A percentile compares a stretch with the other conserved stretches of the same genome.
These are phyloP conservation scores for Drosophila aldrichi DNA, from an alignment of 2,888 invertebrate genomes.

Conservation along the genomic window DNA sequence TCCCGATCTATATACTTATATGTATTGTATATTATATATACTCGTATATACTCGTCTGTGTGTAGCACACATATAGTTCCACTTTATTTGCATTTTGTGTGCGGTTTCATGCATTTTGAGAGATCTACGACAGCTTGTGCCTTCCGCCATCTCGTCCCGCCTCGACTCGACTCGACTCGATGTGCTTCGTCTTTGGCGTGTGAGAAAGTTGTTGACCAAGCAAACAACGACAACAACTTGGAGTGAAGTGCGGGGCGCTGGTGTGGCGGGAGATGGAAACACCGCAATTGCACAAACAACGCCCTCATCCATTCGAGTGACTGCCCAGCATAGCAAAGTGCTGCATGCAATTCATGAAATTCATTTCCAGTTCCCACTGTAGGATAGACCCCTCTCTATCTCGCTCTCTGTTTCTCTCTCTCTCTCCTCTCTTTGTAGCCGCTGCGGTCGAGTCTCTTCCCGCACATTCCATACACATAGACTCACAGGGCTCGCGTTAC, in stretches of 20 bases:
- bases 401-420: neutral
- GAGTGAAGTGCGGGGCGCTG: neutral
- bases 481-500: conserved; percentile 53
- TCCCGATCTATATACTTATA: conserved; percentile 36
- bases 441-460: conserved; percentile 38
- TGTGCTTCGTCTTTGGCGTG: conserved; percentile 22
- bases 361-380: conserved; percentile 36
- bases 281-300: conserved; percentile 30
- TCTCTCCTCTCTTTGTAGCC: neutral
- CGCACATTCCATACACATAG: conserved; percentile 61
- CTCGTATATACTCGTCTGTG: neutral
- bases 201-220: conserved; percentile 53
- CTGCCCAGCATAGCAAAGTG: conserved; percentile 23
- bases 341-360: conserved; percentile 42
- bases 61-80: conserved; percentile 31
- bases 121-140: conserved; percentile 21
- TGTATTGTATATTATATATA: neutral
- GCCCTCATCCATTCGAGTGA: conserved; percentile 54
- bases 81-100: conserved; percentile 56
- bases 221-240: neutral
- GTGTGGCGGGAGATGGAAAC: neutral
- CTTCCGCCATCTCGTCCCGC: neutral
- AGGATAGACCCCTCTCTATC: conserved; percentile 1
- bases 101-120: conserved; percentile 48
- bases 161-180: neutral